Evolutionary conservation across 2,113 vertebrate species (phyloP).

Genomic region (Dasypus novemcinctus): DNA sequence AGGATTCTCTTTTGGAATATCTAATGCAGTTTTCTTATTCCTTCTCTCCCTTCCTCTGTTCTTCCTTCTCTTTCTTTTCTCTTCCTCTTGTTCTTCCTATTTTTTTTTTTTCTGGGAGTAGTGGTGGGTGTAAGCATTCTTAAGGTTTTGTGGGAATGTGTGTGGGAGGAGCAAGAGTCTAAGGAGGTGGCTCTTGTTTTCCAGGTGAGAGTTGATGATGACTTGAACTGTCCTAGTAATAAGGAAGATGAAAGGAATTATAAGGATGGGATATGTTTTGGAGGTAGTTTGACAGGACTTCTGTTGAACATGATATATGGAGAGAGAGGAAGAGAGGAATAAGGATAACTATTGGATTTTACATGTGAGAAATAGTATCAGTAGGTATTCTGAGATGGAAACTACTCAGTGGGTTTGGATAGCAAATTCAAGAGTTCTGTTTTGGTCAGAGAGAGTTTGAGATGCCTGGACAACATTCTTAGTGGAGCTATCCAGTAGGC

Average conservation of each 20-base stretch:
- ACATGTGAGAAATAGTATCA: neutral
- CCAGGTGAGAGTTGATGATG: neutral
- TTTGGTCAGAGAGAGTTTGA: neutral
- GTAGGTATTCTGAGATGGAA: neutral
- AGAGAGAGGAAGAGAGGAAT: neutral
- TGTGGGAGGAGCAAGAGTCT: neutral
- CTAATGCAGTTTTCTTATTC: neutral
- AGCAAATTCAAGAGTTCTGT: neutral
- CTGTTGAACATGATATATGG: neutral
- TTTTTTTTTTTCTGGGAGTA: neutral
- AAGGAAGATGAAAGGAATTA: neutral
- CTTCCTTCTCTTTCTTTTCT: neutral
- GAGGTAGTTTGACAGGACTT: neutral
- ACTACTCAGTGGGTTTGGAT: neutral
- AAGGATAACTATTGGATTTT: neutral
- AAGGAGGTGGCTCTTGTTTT: neutral
- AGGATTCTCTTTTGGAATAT: slow-evolving; percentile 29
- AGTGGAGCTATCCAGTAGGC: neutral
- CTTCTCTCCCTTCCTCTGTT: too few species aligned
- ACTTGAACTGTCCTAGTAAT: neutral
- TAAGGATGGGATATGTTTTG: neutral
- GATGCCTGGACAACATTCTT: neutral
- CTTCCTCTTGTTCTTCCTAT: neutral
- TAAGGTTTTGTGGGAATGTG: neutral
- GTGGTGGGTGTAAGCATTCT: neutral